Percentiles rank a stretch among this genome's conserved stretches.
Evolutionary conservation across 2,797 vertebrate species (phyloP).

Genomic region (Pangasius djambal): DNA sequence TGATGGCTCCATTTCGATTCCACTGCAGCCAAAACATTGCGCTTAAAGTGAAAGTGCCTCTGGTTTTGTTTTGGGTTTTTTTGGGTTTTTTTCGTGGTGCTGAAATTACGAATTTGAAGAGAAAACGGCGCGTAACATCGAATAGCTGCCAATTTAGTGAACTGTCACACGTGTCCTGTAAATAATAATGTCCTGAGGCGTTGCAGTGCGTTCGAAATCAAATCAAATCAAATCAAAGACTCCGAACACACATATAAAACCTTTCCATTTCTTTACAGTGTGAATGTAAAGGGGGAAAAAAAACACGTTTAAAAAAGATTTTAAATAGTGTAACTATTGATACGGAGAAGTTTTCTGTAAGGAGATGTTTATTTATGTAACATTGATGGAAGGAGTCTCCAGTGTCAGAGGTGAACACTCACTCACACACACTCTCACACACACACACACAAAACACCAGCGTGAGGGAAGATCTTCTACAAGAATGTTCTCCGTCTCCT

Average conservation of each 20-base stretch:
- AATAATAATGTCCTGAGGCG: background rate
- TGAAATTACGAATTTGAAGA: background rate
- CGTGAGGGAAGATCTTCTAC: background rate
- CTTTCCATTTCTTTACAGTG: background rate
- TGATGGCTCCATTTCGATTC: background rate
- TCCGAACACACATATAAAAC: background rate
- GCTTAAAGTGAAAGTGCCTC: background rate
- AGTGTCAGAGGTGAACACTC: background rate
- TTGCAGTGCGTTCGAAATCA: background rate
- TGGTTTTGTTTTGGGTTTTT: background rate
- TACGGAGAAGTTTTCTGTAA: background rate
- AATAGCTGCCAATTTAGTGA: background rate
- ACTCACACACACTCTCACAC: no score
- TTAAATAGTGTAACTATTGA: no score
- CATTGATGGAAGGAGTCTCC: background rate
- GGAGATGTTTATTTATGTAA: no score
- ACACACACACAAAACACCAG: no score
- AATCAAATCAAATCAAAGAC: rapidly evolving
- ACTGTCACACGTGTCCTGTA: background rate
- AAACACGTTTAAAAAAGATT: background rate
- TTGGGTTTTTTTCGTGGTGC: background rate
- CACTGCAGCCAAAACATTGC: background rate
- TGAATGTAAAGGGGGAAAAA: background rate
- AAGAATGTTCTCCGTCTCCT: background rate
- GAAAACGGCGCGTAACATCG: background rate